phyloP scores from a whole-genome alignment of 2,888 invertebrate genomes.

The Uropetala carovei region DNA sequence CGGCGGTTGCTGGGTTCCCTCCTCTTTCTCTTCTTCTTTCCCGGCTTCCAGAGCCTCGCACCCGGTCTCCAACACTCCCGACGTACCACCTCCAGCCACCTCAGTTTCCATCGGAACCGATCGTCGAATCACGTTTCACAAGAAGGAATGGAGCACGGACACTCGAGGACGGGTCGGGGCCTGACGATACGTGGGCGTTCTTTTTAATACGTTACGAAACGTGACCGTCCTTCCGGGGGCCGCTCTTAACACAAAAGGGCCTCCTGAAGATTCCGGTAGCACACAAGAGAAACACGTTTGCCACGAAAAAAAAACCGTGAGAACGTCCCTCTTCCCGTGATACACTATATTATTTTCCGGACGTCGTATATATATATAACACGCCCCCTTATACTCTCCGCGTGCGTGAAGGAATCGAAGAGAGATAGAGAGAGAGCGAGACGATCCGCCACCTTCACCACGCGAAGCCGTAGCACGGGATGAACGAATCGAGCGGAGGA shows the following conservation, averaged over 20 bases:
- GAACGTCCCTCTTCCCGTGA: no score
- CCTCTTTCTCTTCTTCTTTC: background rate
- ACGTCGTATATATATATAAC: background rate
- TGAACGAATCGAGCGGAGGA: background rate
- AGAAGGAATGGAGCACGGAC: background rate
- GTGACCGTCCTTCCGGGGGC: background rate
- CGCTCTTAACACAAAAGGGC: no score
- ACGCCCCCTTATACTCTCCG: background rate
- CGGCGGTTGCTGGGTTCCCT: background rate
- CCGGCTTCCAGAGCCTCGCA: background rate
- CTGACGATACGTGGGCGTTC: background rate
- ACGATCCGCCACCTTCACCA: background rate
- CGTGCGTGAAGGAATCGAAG: background rate
- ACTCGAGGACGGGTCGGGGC: background rate
- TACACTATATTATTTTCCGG: background rate
- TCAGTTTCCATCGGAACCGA: conserved; percentile 15
- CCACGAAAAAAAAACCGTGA: no score
- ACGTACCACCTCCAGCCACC: background rate
- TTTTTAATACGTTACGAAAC: no score
- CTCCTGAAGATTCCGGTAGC: no score
- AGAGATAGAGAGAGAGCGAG: background rate
- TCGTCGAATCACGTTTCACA: background rate
- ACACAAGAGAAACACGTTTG: no score
- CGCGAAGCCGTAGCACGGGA: background rate
- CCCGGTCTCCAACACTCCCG: background rate